phyloP scores from a whole-genome alignment of 1,140 invertebrate genomes.

The Orussus abietinus region DNA sequence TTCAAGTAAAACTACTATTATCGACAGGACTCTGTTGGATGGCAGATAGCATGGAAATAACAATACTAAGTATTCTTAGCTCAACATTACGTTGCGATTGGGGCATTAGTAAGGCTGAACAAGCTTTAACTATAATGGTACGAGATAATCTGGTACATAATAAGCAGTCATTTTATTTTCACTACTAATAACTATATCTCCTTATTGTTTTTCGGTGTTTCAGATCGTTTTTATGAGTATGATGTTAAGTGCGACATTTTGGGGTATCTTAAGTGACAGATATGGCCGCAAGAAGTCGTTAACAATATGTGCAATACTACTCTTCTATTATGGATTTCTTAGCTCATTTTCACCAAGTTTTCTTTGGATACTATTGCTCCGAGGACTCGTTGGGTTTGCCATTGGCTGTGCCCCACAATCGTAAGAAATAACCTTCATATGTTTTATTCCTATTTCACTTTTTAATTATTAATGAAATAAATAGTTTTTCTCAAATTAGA shows the following conservation, averaged over 20 bases:
- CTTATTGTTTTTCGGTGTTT: too few species aligned
- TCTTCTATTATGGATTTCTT: conserved; percentile 88
- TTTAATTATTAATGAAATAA: conserved; percentile 5
- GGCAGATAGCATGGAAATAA: conserved; percentile 99
- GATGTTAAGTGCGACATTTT: conserved; percentile 95
- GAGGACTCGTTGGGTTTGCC: conserved; percentile 91
- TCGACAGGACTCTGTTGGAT: conserved; percentile 90
- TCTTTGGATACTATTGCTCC: conserved; percentile 82
- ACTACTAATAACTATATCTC: too few species aligned
- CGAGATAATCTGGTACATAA: conserved; percentile 5
- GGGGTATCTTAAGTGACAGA: conserved; percentile 91
- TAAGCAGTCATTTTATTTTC: conserved; percentile 4
- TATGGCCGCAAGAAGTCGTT: conserved; percentile 90
- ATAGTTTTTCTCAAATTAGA: conserved; percentile 8
- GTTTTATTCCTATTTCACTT: conserved; percentile 16
- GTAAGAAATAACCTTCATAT: too few species aligned
- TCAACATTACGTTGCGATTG: conserved; percentile 92
- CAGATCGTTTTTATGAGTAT: conserved; percentile 92
- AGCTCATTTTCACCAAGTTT: conserved; percentile 90
- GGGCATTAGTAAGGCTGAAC: conserved; percentile 79
- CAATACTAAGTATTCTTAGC: conserved; percentile 88
- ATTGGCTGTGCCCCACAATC: conserved; percentile 96
- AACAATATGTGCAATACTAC: conserved; percentile 78
- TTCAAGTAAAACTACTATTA: conserved; percentile 87
- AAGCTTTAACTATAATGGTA: conserved; percentile 73